Conservation (phyloP, 2,888 invertebrate genomes). For the Troglohyphantes excavatus region DNA sequence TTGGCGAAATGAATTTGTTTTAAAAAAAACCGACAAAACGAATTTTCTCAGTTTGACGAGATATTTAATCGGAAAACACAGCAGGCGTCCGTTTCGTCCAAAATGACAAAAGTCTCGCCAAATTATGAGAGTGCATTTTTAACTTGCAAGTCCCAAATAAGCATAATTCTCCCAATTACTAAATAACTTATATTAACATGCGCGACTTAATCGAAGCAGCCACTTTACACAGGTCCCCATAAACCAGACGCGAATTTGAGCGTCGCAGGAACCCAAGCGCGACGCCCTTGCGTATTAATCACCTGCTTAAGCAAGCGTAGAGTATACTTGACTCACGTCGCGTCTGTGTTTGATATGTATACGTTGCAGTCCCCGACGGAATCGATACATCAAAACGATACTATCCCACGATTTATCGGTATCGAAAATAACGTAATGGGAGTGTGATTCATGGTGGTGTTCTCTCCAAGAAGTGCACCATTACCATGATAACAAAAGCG, state of each 20-base stretch:
- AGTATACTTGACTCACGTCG: constrained; percentile 49
- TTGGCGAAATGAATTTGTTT: no score
- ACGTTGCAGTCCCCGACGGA: not conserved
- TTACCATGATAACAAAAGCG: not conserved
- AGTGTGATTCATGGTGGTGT: not conserved
- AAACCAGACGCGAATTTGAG: constrained; percentile 23
- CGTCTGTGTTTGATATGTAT: constrained; percentile 28
- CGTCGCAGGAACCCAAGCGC: constrained; percentile 20
- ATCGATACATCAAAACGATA: constrained; percentile 41
- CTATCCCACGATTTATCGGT: constrained; percentile 41
- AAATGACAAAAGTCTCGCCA: no score
- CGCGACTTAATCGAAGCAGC: constrained; percentile 1
- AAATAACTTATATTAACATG: not conserved
- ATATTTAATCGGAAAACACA: no score
- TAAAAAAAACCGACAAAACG: no score
- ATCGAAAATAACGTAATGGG: constrained; percentile 29
- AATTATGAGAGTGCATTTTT: no score
- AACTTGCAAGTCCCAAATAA: no score
- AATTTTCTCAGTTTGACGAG: no score
- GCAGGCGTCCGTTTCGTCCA: no score
- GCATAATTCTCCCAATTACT: no score
- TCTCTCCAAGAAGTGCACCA: not conserved
- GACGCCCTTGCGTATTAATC: constrained; percentile 49
- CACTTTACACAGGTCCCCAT: not conserved
- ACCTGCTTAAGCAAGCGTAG: constrained; percentile 33